phyloP scores from a whole-genome alignment of 2,797 vertebrate species.

The Huso huso region DNA sequence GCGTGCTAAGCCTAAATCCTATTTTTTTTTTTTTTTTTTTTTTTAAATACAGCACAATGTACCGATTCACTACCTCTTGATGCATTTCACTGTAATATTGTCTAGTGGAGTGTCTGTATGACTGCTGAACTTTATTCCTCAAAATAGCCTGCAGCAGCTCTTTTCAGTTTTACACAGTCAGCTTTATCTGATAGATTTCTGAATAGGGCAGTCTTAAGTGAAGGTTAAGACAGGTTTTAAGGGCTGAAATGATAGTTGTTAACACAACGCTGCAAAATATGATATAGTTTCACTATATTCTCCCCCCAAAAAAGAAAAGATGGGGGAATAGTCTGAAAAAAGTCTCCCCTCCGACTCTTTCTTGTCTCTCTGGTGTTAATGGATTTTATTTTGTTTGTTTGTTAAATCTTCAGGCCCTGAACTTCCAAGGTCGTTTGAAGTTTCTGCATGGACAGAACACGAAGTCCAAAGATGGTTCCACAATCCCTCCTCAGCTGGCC shows the following conservation, averaged over 20 bases:
- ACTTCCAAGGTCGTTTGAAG: slow-evolving; percentile 72
- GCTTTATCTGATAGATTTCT: no score
- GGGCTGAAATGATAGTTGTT: no score
- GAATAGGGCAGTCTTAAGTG: no score
- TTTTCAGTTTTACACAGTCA: no score
- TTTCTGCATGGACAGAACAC: slow-evolving; percentile 74
- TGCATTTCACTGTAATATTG: background rate
- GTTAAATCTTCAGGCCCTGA: slow-evolving; percentile 60
- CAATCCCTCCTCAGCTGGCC: slow-evolving; percentile 63
- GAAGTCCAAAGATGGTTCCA: slow-evolving; percentile 61
- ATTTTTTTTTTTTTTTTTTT: background rate
- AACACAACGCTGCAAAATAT: no score
- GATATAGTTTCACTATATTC: no score
- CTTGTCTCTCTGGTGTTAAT: no score
- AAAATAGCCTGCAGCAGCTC: no score
- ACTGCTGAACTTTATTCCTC: background rate
- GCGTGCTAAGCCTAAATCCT: slow-evolving; percentile 4
- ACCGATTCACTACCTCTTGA: background rate
- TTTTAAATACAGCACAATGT: background rate
- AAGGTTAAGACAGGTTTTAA: no score
- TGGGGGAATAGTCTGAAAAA: no score
- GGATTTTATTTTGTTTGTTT: background rate
- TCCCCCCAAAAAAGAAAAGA: no score
- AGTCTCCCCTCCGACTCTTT: no score
- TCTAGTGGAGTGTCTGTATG: background rate